phyloP scores from a whole-genome alignment of 1,140 invertebrate species.

The Magallana ariakensis region DNA sequence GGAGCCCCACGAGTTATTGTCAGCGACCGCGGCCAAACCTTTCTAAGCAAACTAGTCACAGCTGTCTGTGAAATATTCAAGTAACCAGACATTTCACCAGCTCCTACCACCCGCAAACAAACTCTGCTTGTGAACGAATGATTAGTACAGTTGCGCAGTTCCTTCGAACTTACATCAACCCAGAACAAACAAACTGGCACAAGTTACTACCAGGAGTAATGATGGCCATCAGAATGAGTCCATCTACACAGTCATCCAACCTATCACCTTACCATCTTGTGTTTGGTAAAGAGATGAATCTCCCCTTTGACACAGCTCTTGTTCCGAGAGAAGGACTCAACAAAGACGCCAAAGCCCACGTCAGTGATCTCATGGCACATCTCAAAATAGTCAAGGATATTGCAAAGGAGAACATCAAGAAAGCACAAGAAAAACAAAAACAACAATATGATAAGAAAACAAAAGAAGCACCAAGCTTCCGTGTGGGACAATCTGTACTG shows the following conservation, averaged over 20 bases:
- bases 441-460: constrained; percentile 9
- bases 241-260: constrained; percentile 46
- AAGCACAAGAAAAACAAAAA: not conserved
- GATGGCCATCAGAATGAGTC: constrained; percentile 31
- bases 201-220: constrained; percentile 11
- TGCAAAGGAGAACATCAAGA: not conserved
- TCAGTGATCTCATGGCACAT: not conserved
- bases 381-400: constrained; percentile 5
- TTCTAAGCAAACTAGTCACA: constrained; percentile 42
- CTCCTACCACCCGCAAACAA: constrained; percentile 42
- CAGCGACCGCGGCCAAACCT: constrained; percentile 59
- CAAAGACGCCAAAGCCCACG: not conserved
- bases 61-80: no score
- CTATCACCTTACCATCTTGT: constrained; percentile 52
- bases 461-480: constrained; percentile 37
- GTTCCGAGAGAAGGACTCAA: not conserved
- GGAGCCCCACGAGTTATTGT: constrained; percentile 51
- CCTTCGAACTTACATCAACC: constrained; percentile 45
- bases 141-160: constrained; percentile 49
- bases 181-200: constrained; percentile 55
- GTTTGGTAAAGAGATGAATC: constrained; percentile 44
- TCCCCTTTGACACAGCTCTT: no score
- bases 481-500: constrained; percentile 46
- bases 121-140: constrained; percentile 56
- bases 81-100: no score